These are phyloP conservation scores for Bradysia coprophila DNA, from an alignment of 1,140 invertebrate species.

Conservation along the genomic window DNA sequence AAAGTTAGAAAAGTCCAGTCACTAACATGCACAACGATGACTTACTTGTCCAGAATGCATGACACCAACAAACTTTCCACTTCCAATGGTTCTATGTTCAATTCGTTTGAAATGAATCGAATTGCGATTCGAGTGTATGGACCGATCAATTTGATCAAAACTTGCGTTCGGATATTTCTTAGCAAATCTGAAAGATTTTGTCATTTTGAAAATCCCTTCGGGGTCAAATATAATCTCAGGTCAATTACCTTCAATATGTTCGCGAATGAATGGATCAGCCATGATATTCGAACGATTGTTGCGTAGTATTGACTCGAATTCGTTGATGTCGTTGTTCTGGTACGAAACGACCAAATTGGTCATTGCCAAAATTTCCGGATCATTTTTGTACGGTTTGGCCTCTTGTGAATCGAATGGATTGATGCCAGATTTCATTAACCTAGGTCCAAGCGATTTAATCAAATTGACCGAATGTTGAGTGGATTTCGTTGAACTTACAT, in stretches of 20 bases:
- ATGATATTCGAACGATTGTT: conserved; percentile 94
- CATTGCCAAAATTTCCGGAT: conserved; percentile 98
- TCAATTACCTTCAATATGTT: conserved; percentile 74
- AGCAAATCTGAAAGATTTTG: conserved; percentile 47
- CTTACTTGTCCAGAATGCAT: conserved; percentile 91
- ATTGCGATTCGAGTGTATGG: conserved; percentile 98
- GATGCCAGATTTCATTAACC: conserved; percentile 98
- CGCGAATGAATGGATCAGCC: conserved; percentile 98
- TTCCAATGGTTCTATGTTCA: conserved; percentile 91
- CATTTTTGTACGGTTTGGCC: conserved; percentile 98
- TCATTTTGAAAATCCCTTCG: not conserved
- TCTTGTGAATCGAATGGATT: conserved; percentile 99
- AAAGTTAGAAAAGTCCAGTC: too few relatives aligned
- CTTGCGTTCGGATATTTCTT: conserved; percentile 93
- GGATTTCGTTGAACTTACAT: too few relatives aligned
- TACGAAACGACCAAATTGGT: conserved; percentile 97
- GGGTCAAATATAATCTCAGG: not conserved
- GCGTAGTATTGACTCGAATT: conserved; percentile 93
- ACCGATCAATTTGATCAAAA: conserved; percentile 92
- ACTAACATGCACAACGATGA: too few relatives aligned
- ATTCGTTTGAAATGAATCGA: conserved; percentile 91
- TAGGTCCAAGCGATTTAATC: conserved; percentile 18
- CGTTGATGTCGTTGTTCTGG: conserved; percentile 98
- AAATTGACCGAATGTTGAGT: too few relatives aligned
- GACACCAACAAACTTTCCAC: conserved; percentile 96